Percentiles rank a stretch among this genome's conserved stretches.
Evolutionary conservation across 2,797 vertebrate species (phyloP).

Genomic region (Manis pentadactyla): DNA sequence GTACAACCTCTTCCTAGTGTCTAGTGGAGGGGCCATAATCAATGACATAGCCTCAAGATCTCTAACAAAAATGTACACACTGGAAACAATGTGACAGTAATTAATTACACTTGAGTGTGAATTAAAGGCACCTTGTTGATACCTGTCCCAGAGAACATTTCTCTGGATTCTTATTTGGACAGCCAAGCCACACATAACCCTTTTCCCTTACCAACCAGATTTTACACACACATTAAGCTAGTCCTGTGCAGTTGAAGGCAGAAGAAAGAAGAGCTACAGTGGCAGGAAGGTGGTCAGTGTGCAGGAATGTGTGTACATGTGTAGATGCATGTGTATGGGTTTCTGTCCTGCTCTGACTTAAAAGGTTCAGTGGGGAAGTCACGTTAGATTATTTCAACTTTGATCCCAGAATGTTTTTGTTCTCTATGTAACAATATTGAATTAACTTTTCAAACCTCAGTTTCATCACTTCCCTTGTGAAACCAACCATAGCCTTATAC

Average conservation of each 20-base stretch:
- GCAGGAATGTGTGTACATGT: background rate
- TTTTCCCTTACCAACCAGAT: background rate
- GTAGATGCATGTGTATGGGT: fast-evolving
- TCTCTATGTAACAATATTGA: background rate
- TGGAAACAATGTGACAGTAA: background rate
- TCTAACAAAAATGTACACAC: background rate
- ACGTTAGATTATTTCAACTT: background rate
- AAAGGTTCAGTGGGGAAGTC: background rate
- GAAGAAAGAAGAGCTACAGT: background rate
- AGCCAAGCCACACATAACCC: background rate
- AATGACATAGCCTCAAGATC: background rate
- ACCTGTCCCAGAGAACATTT: background rate
- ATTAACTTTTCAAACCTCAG: conserved; percentile 8
- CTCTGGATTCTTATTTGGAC: background rate
- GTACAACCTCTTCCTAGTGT: background rate
- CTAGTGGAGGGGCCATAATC: background rate
- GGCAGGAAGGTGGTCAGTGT: background rate
- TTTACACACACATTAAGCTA: background rate
- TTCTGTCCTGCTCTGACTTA: background rate
- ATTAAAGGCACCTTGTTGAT: background rate
- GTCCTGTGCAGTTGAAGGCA: background rate
- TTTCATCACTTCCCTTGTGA: conserved; percentile 17
- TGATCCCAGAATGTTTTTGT: background rate
- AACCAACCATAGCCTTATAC: background rate
- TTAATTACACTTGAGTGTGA: background rate